A percentile compares a stretch with the other conserved stretches of the same genome.
Evolutionary conservation across 2,888 invertebrate genomes (phyloP).

Genomic region (Cantharis rustica): DNA sequence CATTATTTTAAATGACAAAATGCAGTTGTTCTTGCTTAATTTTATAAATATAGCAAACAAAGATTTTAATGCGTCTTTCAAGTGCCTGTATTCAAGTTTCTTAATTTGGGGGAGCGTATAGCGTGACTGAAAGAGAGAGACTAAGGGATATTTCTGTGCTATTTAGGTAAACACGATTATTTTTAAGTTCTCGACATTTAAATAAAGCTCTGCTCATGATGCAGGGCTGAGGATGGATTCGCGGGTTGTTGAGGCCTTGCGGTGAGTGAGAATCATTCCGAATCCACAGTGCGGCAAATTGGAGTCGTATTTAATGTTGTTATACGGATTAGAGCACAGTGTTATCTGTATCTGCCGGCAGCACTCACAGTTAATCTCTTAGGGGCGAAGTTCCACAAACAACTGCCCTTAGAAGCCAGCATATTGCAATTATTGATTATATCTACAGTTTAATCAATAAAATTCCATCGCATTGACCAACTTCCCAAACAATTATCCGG

Average conservation of each 20-base stretch:
- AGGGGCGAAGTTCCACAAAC: slow-evolving; percentile 36
- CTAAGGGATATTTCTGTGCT: slow-evolving; percentile 39
- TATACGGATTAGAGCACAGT: slow-evolving; percentile 56
- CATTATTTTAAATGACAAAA: slow-evolving; percentile 36
- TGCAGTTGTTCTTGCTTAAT: slow-evolving; percentile 42
- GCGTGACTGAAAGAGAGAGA: slow-evolving; percentile 40
- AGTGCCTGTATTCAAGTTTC: slow-evolving; percentile 35
- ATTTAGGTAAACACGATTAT: slow-evolving; percentile 45
- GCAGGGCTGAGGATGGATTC: slow-evolving; percentile 42
- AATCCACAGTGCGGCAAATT: slow-evolving; percentile 61
- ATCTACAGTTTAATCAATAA: slow-evolving; percentile 24
- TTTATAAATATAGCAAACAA: slow-evolving; percentile 45
- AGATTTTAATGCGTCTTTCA: slow-evolving; percentile 43
- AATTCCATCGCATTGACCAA: slow-evolving; percentile 16
- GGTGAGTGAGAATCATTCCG: slow-evolving; percentile 53
- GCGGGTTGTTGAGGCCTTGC: slow-evolving; percentile 48
- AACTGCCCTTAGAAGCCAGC: slow-evolving; percentile 29
- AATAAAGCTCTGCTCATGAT: slow-evolving; percentile 40
- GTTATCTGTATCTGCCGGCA: slow-evolving; percentile 55
- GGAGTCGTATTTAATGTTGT: slow-evolving; percentile 61
- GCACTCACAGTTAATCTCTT: slow-evolving; percentile 54
- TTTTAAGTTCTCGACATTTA: slow-evolving; percentile 44
- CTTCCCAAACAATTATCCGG: neutral
- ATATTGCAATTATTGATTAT: slow-evolving; percentile 31
- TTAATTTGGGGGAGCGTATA: slow-evolving; percentile 42